These are phyloP conservation scores for Philereme transversata DNA, from an alignment of 2,888 invertebrate species.

Conservation along the genomic window DNA sequence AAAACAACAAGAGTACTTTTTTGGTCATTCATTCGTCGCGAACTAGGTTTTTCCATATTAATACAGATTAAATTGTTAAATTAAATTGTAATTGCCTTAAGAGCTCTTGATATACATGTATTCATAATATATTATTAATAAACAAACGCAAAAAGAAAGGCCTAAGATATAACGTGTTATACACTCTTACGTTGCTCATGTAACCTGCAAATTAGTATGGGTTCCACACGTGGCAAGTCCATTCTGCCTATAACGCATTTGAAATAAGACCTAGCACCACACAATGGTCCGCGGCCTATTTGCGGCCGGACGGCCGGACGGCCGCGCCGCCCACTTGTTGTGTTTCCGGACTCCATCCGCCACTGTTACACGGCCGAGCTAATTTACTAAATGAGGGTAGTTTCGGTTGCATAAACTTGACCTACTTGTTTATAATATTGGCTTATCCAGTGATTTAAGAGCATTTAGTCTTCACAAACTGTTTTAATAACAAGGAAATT, in stretches of 20 bases:
- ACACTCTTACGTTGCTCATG: not conserved
- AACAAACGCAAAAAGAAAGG: no score
- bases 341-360: constrained; percentile 67
- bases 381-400: constrained; percentile 60
- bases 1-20: no score
- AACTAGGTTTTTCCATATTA: no score
- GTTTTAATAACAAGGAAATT: no score
- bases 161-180: no score
- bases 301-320: constrained; percentile 52
- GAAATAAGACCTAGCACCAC: constrained; percentile 53
- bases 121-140: no score
- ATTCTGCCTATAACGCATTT: constrained; percentile 43
- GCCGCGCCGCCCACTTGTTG: constrained; percentile 75
- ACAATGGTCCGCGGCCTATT: constrained; percentile 74
- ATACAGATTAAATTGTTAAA: no score
- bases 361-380: constrained; percentile 62
- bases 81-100: no score
- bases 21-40: no score
- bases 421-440: constrained; percentile 3
- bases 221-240: constrained; percentile 11
- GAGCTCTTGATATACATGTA: no score
- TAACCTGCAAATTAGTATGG: constrained; percentile 9
- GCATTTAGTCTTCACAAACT: no score
- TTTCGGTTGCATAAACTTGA: constrained; percentile 41
- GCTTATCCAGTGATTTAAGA: not conserved